phyloP scores from a whole-genome alignment of 2,113 vertebrate genomes.

The Noturus placidus region DNA sequence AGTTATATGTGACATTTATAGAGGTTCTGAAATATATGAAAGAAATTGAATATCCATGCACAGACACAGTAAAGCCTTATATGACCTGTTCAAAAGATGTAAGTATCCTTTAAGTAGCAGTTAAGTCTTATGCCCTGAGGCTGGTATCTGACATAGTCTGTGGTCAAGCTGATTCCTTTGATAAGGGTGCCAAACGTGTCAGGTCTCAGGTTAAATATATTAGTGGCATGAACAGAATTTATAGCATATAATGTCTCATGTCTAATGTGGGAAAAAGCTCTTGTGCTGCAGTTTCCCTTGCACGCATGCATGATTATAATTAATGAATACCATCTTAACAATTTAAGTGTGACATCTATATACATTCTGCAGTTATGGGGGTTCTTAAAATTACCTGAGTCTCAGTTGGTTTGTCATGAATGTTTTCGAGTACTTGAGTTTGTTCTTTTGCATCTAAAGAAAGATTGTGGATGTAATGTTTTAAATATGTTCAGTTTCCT shows the following conservation, averaged over 20 bases:
- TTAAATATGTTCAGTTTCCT: not conserved
- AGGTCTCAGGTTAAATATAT: conserved; percentile 33
- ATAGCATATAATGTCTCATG: not conserved
- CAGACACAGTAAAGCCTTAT: not conserved
- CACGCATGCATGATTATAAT: not conserved
- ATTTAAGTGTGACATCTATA: conserved; percentile 21
- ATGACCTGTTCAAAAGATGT: conserved; percentile 5
- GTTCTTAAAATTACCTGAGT: not conserved
- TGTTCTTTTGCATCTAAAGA: not conserved
- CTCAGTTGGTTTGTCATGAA: not conserved
- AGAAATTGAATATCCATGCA: not conserved
- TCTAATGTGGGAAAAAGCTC: conserved; percentile 24
- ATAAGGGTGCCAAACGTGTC: conserved; percentile 37
- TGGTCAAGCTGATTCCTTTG: conserved; percentile 35
- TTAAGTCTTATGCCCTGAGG: conserved; percentile 18
- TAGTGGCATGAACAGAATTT: conserved; percentile 9
- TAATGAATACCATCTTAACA: conserved; percentile 1
- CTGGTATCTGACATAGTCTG: conserved; percentile 41
- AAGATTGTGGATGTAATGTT: conserved; percentile 2
- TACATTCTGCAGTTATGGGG: conserved; percentile 23
- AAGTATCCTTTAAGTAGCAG: conserved; percentile 19
- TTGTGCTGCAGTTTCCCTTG: not conserved
- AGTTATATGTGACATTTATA: conserved; percentile 3
- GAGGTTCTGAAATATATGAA: not conserved
- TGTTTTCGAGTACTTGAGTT: not conserved